phyloP scores from a whole-genome alignment of 2,888 invertebrate genomes.

The Lagria hirta region DNA sequence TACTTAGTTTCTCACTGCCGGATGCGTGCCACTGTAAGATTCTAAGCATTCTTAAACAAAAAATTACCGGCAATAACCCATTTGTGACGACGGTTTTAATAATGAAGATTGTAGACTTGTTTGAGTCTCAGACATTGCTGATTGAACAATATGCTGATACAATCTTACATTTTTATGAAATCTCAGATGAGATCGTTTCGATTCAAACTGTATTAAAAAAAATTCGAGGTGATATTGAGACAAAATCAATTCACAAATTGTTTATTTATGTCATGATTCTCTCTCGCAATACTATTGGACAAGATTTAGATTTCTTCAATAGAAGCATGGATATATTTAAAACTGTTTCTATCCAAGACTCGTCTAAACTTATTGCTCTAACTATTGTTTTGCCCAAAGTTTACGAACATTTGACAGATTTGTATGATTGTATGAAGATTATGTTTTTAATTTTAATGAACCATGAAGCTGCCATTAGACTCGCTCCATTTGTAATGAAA shows the following conservation, averaged over 20 bases:
- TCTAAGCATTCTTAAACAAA: no score
- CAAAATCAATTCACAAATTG: constrained; percentile 33
- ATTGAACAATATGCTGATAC: constrained; percentile 35
- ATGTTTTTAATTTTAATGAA: no score
- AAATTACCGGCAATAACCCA: no score
- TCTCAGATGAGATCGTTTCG: constrained; percentile 3
- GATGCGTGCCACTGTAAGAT: no score
- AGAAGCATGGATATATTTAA: no score
- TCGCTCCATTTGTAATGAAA: no score
- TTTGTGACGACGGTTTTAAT: constrained; percentile 20
- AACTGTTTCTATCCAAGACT: no score
- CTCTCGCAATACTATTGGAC: constrained; percentile 7
- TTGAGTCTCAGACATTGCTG: constrained; percentile 28
- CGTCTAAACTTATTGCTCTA: no score
- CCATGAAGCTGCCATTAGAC: no score
- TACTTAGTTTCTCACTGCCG: no score
- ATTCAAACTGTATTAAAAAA: constrained; percentile 2
- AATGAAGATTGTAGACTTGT: constrained; percentile 24
- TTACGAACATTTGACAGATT: constrained; percentile 29
- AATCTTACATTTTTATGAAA: constrained; percentile 28
- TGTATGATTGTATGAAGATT: no score
- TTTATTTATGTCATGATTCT: constrained; percentile 32
- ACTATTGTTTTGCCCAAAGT: no score
- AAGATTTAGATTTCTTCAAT: constrained; percentile 23
- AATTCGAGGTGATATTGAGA: constrained; percentile 13